Conservation (phyloP, 1,140 invertebrate species). For the Drosophila sp. region DNA sequence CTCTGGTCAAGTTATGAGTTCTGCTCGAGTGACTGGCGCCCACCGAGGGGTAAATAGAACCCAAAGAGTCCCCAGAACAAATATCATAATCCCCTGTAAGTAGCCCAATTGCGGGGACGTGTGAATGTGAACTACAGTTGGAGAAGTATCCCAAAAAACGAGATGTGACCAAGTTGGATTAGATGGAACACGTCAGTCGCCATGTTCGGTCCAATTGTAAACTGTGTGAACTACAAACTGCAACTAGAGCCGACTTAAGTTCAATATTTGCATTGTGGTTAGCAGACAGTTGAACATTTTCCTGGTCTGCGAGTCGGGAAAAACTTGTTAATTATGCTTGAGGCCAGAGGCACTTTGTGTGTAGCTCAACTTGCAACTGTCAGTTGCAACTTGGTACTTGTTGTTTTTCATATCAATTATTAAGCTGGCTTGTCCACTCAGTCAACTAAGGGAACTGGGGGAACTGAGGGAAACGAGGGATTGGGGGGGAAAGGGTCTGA, state of each 20-base stretch:
- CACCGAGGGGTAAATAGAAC: conserved; percentile 21
- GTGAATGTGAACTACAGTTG: conserved; percentile 46
- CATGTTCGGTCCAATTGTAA: conserved; percentile 24
- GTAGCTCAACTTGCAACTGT: conserved; percentile 57
- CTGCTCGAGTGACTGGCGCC: conserved; percentile 28
- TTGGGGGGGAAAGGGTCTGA: conserved; percentile 26
- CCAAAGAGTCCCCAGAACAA: conserved; percentile 20
- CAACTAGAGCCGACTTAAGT: conserved; percentile 28
- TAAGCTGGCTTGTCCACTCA: conserved; percentile 56
- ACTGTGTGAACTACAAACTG: conserved; percentile 56
- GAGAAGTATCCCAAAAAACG: conserved; percentile 37
- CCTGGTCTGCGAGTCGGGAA: conserved; percentile 26
- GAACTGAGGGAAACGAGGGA: too few species aligned
- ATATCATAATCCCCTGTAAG: conserved; percentile 65
- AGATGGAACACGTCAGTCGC: not conserved
- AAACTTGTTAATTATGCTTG: conserved; percentile 80
- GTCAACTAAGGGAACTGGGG: conserved; percentile 15
- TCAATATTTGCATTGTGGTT: conserved; percentile 69
- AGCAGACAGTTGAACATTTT: conserved; percentile 48
- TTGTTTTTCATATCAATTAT: conserved; percentile 83
- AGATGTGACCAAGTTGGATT: not conserved
- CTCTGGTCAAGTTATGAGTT: conserved; percentile 55
- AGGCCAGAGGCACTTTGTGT: conserved; percentile 34
- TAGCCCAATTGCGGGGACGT: conserved; percentile 55
- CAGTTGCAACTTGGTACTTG: conserved; percentile 58